Evolutionary conservation across 2,888 invertebrate species (phyloP).

Genomic region (Tenthredo distinguenda): DNA sequence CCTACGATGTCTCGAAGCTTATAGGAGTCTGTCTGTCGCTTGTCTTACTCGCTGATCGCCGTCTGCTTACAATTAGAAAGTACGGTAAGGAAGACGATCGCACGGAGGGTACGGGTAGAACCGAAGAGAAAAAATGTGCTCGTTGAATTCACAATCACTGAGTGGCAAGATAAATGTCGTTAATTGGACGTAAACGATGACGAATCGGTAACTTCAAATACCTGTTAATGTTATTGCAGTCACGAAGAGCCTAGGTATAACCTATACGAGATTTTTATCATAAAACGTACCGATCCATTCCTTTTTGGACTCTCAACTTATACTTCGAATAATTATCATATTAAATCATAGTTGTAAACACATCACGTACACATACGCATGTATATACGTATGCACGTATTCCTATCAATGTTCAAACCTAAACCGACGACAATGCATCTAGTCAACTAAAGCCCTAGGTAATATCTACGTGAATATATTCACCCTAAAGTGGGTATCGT

Average conservation of each 20-base stretch:
- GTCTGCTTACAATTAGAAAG: slow-evolving; percentile 28
- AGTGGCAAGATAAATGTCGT: slow-evolving; percentile 47
- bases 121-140: not conserved
- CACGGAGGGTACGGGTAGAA: not conserved
- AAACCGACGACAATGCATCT: slow-evolving; percentile 28
- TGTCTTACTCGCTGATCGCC: not conserved
- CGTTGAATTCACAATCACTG: slow-evolving; percentile 34
- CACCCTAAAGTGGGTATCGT: slow-evolving; percentile 5
- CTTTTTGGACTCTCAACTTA: not conserved
- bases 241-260: not conserved
- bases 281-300: slow-evolving; percentile 32
- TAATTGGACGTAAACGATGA: slow-evolving; percentile 47
- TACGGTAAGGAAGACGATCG: not conserved
- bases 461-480: slow-evolving; percentile 29
- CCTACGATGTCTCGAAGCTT: not conserved
- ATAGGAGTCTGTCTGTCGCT: not conserved
- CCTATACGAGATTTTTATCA: slow-evolving; percentile 21
- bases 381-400: not conserved
- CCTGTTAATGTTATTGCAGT: slow-evolving; percentile 40
- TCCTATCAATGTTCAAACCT: not conserved
- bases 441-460: not conserved
- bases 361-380: not conserved
- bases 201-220: slow-evolving; percentile 33
- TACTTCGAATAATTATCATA: slow-evolving; percentile 38
- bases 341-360: slow-evolving; percentile 45